Evolutionary conservation across 2,113 vertebrate species (phyloP), one percentile per base, ranked within the genome.

Genomic region (Pachyramphus minor): DNA sequence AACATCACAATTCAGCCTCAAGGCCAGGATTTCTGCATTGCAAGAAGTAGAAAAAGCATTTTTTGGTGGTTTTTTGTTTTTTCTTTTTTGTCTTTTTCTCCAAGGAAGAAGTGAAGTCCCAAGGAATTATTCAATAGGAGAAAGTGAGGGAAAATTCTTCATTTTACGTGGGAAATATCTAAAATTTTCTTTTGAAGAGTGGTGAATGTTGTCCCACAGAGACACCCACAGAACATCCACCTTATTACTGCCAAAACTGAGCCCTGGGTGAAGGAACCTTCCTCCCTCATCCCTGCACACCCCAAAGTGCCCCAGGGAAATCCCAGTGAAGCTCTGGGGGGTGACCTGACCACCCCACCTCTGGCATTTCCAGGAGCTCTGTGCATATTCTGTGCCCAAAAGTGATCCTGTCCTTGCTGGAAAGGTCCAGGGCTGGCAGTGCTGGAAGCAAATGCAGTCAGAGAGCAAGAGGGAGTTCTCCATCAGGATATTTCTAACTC

Each of bases 181-280:
- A 30, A 56, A 62, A 50, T 74, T 81, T 66, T 21, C 37, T 71
- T 74, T 39, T 45, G 28, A 45, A 19, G 7, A 9, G 9, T 5
- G 28, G 25, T 11, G 68, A 66, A 27, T 2, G 0, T 30, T 35
- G 10, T 10, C 53, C 49, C 2, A 3, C 49, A 45, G 69, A 49
- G 58, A 42, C 45, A 69, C 27, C 0, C 0, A 14, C 2, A 3
- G 31, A 89, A 66, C 14, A 41, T 35, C 22, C 23, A 49, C 28
- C 27, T 23, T 28, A 25, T 25, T 60, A 2, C 63, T 62, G 76
- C n/a, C 20, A 35, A 76, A 82, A 25, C 14, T 20, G 41, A 49
- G 60, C 25, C 7, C 6, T 31, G 1, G 1, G 13, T 25, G 17
- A 33, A 66, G 47, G n/a, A 80, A 21, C 5, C 15, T 16, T 20